Evolutionary conservation across 2,113 vertebrate genomes (phyloP).

Genomic region (Vanacampus margaritifer): DNA sequence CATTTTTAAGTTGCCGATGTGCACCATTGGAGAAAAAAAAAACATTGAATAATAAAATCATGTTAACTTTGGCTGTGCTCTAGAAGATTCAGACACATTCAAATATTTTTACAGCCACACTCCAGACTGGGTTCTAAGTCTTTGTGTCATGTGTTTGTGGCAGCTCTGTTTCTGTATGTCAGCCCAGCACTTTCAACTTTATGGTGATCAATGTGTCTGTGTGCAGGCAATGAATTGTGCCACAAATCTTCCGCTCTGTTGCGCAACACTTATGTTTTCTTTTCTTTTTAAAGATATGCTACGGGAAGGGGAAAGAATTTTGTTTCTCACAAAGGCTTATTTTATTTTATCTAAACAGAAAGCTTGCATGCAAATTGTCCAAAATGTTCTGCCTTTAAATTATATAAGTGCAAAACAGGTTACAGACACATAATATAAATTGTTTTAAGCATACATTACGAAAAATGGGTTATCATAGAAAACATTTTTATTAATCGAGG

Average conservation of each 20-base stretch:
- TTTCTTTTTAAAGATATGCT: conserved; percentile 18
- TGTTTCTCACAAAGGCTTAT: neutral
- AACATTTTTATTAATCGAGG: neutral
- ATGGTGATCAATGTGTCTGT: conserved; percentile 22
- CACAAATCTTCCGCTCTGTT: conserved; percentile 15
- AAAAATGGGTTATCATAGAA: neutral
- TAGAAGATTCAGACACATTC: neutral
- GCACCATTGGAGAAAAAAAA: neutral
- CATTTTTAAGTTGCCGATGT: neutral
- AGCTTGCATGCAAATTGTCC: neutral
- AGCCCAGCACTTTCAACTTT: conserved; percentile 10
- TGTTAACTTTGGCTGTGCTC: neutral
- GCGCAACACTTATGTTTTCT: neutral
- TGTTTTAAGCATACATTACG: neutral
- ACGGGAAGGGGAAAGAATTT: neutral
- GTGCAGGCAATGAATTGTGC: conserved; percentile 17
- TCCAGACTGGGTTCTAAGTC: neutral
- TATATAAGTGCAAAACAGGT: neutral
- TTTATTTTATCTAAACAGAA: neutral
- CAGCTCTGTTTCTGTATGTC: conserved; percentile 5
- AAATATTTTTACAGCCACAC: neutral
- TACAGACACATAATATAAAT: neutral
- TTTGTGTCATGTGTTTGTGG: neutral
- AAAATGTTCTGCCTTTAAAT: neutral
- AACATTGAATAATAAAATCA: neutral